Evolutionary conservation across 2,113 vertebrate genomes (phyloP).

Genomic region (Campylorhamphus procurvoides): DNA sequence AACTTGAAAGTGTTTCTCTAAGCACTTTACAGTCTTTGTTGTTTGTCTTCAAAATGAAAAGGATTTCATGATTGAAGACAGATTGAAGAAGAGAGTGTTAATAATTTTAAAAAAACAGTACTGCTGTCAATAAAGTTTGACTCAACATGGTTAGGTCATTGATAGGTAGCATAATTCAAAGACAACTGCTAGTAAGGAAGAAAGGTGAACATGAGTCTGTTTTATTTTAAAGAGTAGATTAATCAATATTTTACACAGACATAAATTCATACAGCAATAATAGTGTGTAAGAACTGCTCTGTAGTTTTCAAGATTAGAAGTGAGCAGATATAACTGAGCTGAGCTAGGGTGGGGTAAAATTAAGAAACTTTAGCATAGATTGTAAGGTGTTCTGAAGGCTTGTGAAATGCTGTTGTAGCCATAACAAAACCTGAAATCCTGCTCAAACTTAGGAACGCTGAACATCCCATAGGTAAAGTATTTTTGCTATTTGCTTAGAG

Average conservation of each 20-base stretch:
- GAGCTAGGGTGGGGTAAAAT: neutral
- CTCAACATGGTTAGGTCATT: neutral
- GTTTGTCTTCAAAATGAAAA: neutral
- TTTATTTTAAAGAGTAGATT: neutral
- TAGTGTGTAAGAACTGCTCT: neutral
- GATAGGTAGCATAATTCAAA: neutral
- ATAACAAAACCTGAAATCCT: neutral
- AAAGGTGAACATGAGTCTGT: neutral
- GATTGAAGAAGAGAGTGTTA: neutral
- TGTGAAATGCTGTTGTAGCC: neutral
- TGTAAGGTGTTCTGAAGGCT: neutral
- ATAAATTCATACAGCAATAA: neutral
- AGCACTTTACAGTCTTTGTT: neutral
- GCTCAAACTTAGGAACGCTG: neutral
- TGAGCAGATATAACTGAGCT: neutral
- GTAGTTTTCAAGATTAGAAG: neutral
- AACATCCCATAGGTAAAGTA: neutral
- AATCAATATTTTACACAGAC: neutral
- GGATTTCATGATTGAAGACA: neutral
- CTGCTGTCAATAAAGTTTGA: neutral
- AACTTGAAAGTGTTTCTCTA: neutral
- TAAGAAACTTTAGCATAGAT: neutral
- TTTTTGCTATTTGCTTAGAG: neutral
- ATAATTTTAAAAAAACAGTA: neutral
- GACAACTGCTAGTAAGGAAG: neutral